A percentile compares a stretch with the other conserved stretches of the same genome.
Conservation (phyloP, 37 sponge, comb jelly and placozoan species). For the Axinella damicornis region DNA sequence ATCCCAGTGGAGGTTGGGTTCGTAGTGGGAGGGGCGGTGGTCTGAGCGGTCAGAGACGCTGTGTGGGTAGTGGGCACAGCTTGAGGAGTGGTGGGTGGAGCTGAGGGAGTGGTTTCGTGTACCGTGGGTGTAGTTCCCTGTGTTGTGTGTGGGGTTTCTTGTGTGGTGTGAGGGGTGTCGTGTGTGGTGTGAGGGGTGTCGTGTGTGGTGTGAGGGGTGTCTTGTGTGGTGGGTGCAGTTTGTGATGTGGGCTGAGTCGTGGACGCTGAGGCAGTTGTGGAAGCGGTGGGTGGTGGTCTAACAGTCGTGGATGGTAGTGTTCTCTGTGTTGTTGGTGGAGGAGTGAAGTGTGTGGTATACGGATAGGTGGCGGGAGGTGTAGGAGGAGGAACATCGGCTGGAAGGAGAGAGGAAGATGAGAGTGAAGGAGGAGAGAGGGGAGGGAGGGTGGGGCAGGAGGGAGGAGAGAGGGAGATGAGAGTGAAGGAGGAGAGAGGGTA, state of each 20-base stretch:
- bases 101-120: not conserved
- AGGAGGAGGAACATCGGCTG: not conserved
- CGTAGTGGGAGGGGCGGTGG: not conserved
- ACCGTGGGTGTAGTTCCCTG: not conserved
- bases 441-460: constrained; percentile 24
- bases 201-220: not conserved
- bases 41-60: not conserved
- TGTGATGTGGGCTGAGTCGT: not conserved
- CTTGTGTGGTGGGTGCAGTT: not conserved
- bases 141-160: not conserved
- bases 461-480: constrained; percentile 4
- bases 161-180: not conserved
- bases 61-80: not conserved
- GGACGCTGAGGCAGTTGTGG: not conserved
- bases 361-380: not conserved
- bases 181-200: constrained; percentile 1
- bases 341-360: too few species aligned
- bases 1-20: too few species aligned
- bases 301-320: not conserved
- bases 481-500: not conserved
- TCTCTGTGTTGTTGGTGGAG: not conserved
- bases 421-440: not conserved
- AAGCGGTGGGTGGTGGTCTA: not conserved
- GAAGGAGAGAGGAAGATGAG: constrained; percentile 1
- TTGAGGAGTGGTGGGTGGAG: not conserved